A percentile compares a stretch with the other conserved stretches of the same genome.
Conservation (phyloP, 2,797 vertebrate species). For the Typhlichthys subterraneus region DNA sequence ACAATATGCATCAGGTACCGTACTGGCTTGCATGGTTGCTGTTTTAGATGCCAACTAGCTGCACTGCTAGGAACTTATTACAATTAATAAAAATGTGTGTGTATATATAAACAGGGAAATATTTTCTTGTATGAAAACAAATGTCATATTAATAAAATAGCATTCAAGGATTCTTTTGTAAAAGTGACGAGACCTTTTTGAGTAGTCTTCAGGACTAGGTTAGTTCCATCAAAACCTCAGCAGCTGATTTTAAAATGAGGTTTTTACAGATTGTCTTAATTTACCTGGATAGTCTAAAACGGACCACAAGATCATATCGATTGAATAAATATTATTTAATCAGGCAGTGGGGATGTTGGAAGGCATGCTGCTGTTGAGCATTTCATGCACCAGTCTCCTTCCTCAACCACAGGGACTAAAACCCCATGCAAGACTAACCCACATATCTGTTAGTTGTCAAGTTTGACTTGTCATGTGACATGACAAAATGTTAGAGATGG, state of each 20-base stretch:
- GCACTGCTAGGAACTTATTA: no score
- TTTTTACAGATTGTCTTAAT: neutral
- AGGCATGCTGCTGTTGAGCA: neutral
- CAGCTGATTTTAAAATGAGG: neutral
- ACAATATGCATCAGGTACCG: neutral
- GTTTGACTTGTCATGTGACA: constrained; percentile 36
- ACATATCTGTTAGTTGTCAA: constrained; percentile 14
- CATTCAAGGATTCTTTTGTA: no score
- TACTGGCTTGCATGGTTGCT: no score
- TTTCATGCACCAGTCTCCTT: neutral
- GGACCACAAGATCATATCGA: no score
- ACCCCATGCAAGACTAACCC: neutral
- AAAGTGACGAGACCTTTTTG: no score
- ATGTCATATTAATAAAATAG: no score
- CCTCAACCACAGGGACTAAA: neutral
- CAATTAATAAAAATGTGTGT: no score
- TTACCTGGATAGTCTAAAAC: neutral
- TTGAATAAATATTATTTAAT: neutral
- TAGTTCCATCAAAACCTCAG: neutral
- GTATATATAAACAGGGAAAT: no score
- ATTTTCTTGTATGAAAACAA: no score
- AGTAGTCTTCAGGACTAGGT: neutral
- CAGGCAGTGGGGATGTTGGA: constrained; percentile 28
- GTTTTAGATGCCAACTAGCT: no score
- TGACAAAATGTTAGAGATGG: constrained; percentile 21